Conservation (phyloP, 2,113 vertebrate genomes). For the Trinectes maculatus region DNA sequence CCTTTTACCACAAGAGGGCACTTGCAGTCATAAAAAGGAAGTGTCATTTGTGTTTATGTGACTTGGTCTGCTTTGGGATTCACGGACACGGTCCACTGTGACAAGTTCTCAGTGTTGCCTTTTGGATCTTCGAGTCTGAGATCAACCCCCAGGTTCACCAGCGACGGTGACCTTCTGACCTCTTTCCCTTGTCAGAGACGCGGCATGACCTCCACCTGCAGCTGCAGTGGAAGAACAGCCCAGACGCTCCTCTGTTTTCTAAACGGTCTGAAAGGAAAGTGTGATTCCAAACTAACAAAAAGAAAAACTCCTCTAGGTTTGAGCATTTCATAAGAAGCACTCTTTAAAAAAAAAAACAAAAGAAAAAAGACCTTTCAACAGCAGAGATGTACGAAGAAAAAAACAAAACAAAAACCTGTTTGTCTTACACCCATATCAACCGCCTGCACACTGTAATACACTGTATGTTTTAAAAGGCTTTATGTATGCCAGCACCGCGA, state of each 20-base stretch:
- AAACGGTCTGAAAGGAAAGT: conserved; percentile 81
- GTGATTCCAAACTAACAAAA: conserved; percentile 87
- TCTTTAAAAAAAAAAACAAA: conserved; percentile 91
- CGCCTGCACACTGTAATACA: neutral
- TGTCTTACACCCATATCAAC: conserved; percentile 1
- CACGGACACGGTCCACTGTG: neutral
- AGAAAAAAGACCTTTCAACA: conserved; percentile 59
- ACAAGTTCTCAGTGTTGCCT: conserved; percentile 8
- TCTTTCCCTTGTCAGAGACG: conserved; percentile 85
- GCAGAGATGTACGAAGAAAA: conserved; percentile 27
- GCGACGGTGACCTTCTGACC: conserved; percentile 88
- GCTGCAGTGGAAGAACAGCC: conserved; percentile 85
- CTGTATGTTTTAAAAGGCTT: conserved; percentile 11
- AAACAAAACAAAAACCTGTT: conserved; percentile 1
- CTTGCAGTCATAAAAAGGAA: conserved; percentile 30
- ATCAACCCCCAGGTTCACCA: conserved; percentile 82
- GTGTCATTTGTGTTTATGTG: conserved; percentile 30
- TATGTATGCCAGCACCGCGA: conserved; percentile 2
- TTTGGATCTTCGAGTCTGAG: conserved; percentile 68
- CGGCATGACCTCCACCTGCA: conserved; percentile 88
- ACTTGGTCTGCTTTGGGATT: conserved; percentile 15
- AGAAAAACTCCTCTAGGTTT: conserved; percentile 89
- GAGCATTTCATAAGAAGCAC: conserved; percentile 80
- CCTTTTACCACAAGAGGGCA: conserved; percentile 66
- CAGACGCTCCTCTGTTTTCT: conserved; percentile 88